Conservation (phyloP, 2,113 vertebrate genomes). For the Xenus cinereus region DNA sequence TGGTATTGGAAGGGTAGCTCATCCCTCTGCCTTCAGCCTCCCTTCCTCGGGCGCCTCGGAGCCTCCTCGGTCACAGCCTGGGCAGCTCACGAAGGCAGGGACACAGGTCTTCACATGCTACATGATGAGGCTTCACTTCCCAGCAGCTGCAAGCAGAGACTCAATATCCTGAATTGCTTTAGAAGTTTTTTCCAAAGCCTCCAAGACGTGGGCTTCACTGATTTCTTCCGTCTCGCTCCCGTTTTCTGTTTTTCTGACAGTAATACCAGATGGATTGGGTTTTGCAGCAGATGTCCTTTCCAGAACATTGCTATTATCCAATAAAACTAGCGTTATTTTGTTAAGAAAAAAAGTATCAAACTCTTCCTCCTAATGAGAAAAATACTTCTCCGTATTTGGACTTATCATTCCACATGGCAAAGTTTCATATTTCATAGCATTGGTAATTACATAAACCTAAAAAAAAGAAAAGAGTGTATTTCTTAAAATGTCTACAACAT, state of each 20-base stretch:
- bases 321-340: constrained; percentile 55
- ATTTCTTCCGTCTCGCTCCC: background rate
- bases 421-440: background rate
- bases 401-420: background rate
- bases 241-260: background rate
- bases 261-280: background rate
- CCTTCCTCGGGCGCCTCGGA: rapidly evolving
- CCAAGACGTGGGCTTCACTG: background rate
- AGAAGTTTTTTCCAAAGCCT: constrained; percentile 67
- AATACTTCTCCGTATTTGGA: background rate
- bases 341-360: constrained; percentile 57
- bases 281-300: background rate
- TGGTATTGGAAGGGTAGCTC: too few species aligned
- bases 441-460: background rate
- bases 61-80: background rate
- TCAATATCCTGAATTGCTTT: constrained; percentile 74
- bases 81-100: rapidly evolving
- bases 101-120: background rate
- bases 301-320: constrained; percentile 68
- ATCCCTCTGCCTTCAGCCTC: too few species aligned
- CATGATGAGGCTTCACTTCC: background rate
- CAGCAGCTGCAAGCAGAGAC: constrained; percentile 47
- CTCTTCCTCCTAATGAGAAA: background rate
- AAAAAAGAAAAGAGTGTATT: background rate
- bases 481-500: background rate